phyloP scores from a whole-genome alignment of 2,888 invertebrate genomes.

The Caenorhabditis drosophilae region DNA sequence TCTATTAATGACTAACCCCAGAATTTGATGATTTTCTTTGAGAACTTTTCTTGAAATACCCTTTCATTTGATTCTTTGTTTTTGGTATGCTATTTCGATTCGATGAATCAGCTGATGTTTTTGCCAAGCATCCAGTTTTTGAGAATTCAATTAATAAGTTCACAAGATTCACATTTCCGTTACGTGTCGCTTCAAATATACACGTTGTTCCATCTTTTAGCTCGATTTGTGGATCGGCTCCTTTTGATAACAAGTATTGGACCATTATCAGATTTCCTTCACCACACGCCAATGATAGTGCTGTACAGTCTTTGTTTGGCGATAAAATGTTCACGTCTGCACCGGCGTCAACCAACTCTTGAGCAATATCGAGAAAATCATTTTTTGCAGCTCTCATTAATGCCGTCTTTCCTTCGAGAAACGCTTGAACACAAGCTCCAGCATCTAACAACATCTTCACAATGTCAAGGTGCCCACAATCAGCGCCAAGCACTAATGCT shows the following conservation, averaged over 20 bases:
- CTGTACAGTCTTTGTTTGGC: constrained; percentile 85
- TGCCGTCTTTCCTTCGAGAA: constrained; percentile 94
- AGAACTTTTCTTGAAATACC: background rate
- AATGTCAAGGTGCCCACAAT: constrained; percentile 78
- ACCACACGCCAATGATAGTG: constrained; percentile 88
- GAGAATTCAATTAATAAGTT: constrained; percentile 83
- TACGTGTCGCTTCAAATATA: constrained; percentile 96
- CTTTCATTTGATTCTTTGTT: constrained; percentile 5
- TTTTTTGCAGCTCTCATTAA: constrained; percentile 97
- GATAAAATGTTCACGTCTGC: constrained; percentile 77
- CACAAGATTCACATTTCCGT: constrained; percentile 93
- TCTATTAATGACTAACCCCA: background rate
- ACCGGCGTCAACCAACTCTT: constrained; percentile 87
- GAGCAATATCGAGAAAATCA: constrained; percentile 92
- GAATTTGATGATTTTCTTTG: background rate
- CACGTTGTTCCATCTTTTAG: constrained; percentile 94
- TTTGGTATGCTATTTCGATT: background rate
- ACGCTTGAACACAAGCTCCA: constrained; percentile 90
- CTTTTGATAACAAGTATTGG: constrained; percentile 85
- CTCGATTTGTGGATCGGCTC: constrained; percentile 93
- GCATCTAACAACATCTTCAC: constrained; percentile 84
- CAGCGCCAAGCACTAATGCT: constrained; percentile 17
- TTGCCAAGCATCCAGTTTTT: constrained; percentile 15
- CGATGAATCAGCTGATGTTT: constrained; percentile 10
- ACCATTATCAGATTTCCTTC: constrained; percentile 93